A percentile compares a stretch with the other conserved stretches of the same genome.
Evolutionary conservation across 2,113 vertebrate genomes (phyloP).

Genomic region (Aplodontia rufa): DNA sequence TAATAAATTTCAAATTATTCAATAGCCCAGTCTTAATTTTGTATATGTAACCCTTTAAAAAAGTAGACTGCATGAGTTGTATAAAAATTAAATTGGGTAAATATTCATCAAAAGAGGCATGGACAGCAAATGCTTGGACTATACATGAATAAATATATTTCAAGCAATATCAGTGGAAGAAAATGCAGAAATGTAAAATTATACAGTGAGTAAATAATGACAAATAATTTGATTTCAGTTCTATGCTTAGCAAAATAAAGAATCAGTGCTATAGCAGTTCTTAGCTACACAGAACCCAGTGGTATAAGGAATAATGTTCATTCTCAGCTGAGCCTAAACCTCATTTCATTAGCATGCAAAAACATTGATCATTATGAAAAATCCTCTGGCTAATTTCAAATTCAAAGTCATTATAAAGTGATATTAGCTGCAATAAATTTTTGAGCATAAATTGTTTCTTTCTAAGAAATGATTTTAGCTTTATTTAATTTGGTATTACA

Average conservation of each 20-base stretch:
- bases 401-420: constrained; percentile 45
- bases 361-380: constrained; percentile 53
- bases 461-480: constrained; percentile 60
- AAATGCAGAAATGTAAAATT: not conserved
- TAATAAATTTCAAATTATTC: not conserved
- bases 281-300: constrained; percentile 6
- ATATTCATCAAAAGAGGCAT: not conserved
- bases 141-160: not conserved
- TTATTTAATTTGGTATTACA: constrained; percentile 69
- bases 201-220: not conserved
- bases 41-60: not conserved
- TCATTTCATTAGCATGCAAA: constrained; percentile 45
- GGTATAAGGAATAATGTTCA: constrained; percentile 13
- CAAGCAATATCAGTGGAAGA: not conserved
- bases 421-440: constrained; percentile 48
- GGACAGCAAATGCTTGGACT: not conserved
- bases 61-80: not conserved
- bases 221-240: constrained; percentile 26
- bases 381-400: constrained; percentile 34
- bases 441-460: constrained; percentile 37
- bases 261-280: not conserved
- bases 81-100: not conserved
- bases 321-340: not conserved
- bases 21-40: not conserved
- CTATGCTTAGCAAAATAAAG: not conserved